Base-by-base conservation (phyloP, 1,140 invertebrate species). In the Aporrectodea caliginosa region DNA sequence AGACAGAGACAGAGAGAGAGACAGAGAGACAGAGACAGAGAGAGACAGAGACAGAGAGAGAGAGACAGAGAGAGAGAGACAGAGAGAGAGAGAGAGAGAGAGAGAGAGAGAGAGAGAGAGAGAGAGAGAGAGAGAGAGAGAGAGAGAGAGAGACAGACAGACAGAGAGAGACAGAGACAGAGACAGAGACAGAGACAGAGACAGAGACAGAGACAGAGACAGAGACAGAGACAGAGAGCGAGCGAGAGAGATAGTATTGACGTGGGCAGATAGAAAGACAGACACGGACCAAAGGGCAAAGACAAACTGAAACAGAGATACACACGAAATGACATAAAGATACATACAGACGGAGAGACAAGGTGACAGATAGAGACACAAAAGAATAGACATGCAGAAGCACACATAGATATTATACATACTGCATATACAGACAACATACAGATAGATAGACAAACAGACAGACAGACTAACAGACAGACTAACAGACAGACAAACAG, bases 11-110 rank as follows among this genome's bases (percentile, higher is more conserved):
- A 79, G 77, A 80, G 6, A 80, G 31, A 78, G 1, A 78, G 77
- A 80, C 27, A 78, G 77, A 79, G 0, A 33, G 94, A 94, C 14
- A 94, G 94, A 86, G 95, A 95, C 92, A 95, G 94, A 1, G 94
- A 79, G 16, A 68, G 35, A 80, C 2, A 78, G 72, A 79, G 16
- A 79, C 75, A 79, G 16, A 79, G 75, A 79, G 2, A 79, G 72
- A 79, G 16, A 79, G 72, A 79, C 22, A 79, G 72, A 79, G 16
- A 76, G 72, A 79, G 2, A 79, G 72, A 79, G 16, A 79, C 78
- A 72, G 2, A 72, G n/a, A 72, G 14, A 6, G n/a, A 29, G n/a
- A 14, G n/a, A 29, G 2, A 14, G 2, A 72, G 2, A 72, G n/a
- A 29, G n/a, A 72, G n/a, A 72, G 2, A 29, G n/a, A 72, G 27